Evolutionary conservation across 2,888 invertebrate genomes (phyloP).

Genomic region (Lithosia quadra): DNA sequence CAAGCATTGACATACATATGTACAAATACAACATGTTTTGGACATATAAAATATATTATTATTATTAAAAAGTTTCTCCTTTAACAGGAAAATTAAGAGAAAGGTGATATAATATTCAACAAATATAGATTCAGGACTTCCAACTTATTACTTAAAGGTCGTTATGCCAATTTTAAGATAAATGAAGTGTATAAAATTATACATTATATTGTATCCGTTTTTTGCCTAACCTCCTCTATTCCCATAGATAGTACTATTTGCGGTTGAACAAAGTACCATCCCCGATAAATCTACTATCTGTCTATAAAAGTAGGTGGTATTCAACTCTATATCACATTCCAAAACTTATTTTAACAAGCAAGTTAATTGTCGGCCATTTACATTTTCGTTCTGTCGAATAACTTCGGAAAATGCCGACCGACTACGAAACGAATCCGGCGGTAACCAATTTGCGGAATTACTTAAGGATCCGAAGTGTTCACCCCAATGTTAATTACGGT

Average conservation of each 20-base stretch:
- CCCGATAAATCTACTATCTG: conserved; percentile 33
- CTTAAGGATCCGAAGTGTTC: conserved; percentile 90
- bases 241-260: conserved; percentile 42
- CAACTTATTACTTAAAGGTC: too few species aligned
- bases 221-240: conserved; percentile 30
- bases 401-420: conserved; percentile 55
- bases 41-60: too few species aligned
- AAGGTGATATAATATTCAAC: too few species aligned
- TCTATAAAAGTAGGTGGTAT: conserved; percentile 32
- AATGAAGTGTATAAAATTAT: too few species aligned
- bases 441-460: conserved; percentile 91
- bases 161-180: too few species aligned
- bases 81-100: too few species aligned
- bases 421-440: conserved; percentile 74
- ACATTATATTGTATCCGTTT: conserved; percentile 5
- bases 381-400: background rate
- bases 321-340: conserved; percentile 6
- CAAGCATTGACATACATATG: too few species aligned
- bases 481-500: conserved; percentile 92
- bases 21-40: too few species aligned
- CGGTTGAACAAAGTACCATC: conserved; percentile 39
- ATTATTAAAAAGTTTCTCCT: too few species aligned
- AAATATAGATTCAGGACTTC: too few species aligned
- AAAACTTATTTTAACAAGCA: background rate
- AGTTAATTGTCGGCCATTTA: background rate